Evolutionary conservation across 64 coral and sea anemone genomes (phyloP).

Genomic region (Montipora foliosa): DNA sequence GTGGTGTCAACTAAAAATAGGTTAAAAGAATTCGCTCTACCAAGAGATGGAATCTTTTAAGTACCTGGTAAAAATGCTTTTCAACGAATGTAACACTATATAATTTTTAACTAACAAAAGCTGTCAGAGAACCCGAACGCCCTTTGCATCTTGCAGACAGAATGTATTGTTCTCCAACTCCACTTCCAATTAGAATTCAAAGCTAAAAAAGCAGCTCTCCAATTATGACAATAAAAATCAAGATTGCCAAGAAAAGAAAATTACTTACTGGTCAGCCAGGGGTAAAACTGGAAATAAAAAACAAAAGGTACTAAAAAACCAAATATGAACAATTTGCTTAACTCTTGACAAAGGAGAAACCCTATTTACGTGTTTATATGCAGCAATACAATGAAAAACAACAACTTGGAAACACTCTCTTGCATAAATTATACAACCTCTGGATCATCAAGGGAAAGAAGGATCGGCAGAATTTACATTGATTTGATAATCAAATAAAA

Average conservation of each 20-base stretch:
- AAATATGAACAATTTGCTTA: not conserved
- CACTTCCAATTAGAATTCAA: not conserved
- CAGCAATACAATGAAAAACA: not conserved
- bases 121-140: too few species aligned
- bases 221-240: not conserved
- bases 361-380: not conserved
- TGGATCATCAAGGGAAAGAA: not conserved
- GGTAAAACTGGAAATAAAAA: not conserved
- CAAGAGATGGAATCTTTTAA: too few species aligned
- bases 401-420: not conserved
- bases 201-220: not conserved
- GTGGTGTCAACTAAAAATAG: too few species aligned
- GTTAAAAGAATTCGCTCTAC: too few species aligned
- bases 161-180: not conserved
- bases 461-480: not conserved
- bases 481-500: not conserved
- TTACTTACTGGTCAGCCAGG: not conserved
- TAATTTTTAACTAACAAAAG: too few species aligned
- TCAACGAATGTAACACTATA: too few species aligned
- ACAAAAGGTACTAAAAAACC: slow-evolving; percentile 4
- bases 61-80: too few species aligned
- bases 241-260: not conserved
- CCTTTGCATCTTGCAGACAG: too few species aligned
- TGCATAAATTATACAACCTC: too few species aligned
- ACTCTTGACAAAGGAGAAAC: not conserved